Evolutionary conservation across 1,140 invertebrate genomes (phyloP).

Genomic region (Ladona fulva): DNA sequence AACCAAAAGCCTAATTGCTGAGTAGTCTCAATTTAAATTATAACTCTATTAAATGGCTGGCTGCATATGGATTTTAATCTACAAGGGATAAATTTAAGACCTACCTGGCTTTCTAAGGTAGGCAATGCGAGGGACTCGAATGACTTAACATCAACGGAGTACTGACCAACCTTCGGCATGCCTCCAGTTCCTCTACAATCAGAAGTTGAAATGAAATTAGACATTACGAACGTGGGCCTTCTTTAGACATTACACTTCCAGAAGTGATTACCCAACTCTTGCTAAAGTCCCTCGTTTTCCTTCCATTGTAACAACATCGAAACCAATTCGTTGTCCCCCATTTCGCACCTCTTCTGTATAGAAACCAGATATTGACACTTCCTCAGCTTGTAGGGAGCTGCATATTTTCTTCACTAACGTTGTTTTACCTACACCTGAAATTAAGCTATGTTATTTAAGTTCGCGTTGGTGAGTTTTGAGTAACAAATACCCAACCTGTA

Average conservation of each 20-base stretch:
- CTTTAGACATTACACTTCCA: too few species aligned
- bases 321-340: constrained; percentile 42
- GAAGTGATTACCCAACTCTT: constrained; percentile 34
- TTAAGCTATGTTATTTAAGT: not conserved
- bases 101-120: constrained; percentile 32
- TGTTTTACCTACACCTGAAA: constrained; percentile 51
- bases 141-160: constrained; percentile 44
- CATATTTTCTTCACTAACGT: constrained; percentile 45
- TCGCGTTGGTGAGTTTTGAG: too few species aligned
- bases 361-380: constrained; percentile 44
- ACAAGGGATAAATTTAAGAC: not conserved
- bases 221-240: too few species aligned
- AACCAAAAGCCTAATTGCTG: too few species aligned
- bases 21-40: too few species aligned
- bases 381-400: constrained; percentile 31
- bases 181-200: constrained; percentile 15
- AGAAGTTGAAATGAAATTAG: too few species aligned
- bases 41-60: too few species aligned
- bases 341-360: constrained; percentile 51
- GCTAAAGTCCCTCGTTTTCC: constrained; percentile 39
- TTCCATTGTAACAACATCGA: constrained; percentile 47
- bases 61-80: too few species aligned
- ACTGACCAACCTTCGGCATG: constrained; percentile 43
- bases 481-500: too few species aligned
- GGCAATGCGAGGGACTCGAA: constrained; percentile 48